phyloP scores from a whole-genome alignment of 2,113 vertebrate species.

The Bothrops jararaca region DNA sequence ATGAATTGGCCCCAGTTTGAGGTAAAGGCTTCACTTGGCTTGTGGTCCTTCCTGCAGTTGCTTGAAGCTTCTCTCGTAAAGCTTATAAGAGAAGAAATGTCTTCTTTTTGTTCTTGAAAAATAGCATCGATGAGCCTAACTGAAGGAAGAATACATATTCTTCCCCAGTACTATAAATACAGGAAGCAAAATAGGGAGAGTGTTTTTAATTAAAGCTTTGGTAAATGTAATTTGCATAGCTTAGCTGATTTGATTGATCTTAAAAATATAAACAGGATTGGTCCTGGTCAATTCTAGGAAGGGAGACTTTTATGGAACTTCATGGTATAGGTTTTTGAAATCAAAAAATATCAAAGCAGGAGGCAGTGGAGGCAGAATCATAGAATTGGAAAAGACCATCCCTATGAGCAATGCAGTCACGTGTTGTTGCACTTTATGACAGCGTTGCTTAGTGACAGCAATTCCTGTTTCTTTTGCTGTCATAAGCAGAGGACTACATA shows the following conservation, averaged over 20 bases:
- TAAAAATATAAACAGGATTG: background rate
- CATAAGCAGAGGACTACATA: background rate
- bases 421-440: background rate
- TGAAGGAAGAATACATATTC: background rate
- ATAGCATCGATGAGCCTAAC: background rate
- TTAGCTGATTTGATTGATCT: background rate
- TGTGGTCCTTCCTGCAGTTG: background rate
- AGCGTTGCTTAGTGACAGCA: background rate
- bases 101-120: background rate
- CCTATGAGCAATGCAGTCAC: background rate
- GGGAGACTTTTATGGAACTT: background rate
- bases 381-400: background rate
- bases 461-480: background rate
- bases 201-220: background rate
- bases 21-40: conserved; percentile 67
- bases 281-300: background rate
- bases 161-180: background rate
- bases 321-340: background rate
- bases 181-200: background rate
- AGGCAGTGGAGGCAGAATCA: background rate
- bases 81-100: background rate
- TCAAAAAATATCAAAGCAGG: background rate
- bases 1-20: conserved; percentile 99
- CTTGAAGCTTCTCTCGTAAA: background rate
- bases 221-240: background rate